phyloP scores from a whole-genome alignment of 2,797 vertebrate genomes.

The Argya squamiceps region DNA sequence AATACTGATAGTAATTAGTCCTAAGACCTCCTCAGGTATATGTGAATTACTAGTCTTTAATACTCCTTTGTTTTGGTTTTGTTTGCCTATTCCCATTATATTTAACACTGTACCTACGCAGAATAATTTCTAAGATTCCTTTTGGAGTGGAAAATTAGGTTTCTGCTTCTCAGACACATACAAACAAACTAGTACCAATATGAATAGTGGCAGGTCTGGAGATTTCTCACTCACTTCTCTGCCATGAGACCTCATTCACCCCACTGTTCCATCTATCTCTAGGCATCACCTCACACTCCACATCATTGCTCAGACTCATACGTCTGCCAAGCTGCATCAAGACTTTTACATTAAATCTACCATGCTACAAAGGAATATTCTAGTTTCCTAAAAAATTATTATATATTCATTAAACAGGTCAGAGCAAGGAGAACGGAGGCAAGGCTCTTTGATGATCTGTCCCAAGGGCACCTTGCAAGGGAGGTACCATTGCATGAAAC shows the following conservation, averaged over 20 bases:
- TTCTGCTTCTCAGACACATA: background rate
- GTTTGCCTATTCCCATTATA: background rate
- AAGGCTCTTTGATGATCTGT: background rate
- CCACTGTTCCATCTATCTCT: background rate
- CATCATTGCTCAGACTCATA: background rate
- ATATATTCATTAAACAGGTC: background rate
- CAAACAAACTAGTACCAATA: background rate
- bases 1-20: background rate
- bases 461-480: background rate
- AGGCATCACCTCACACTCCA: background rate
- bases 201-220: background rate
- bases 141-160: background rate
- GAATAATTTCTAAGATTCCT: background rate
- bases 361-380: background rate
- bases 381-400: background rate
- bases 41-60: background rate
- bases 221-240: background rate
- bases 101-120: background rate
- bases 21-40: background rate
- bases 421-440: background rate
- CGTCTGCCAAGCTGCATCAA: background rate
- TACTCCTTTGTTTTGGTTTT: background rate
- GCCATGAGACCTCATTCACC: background rate
- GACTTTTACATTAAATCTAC: background rate
- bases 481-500: background rate